Percentiles rank a stretch among this genome's conserved stretches.
Conservation (phyloP, 2,113 vertebrate species). For the Orientallactaga bullata region DNA sequence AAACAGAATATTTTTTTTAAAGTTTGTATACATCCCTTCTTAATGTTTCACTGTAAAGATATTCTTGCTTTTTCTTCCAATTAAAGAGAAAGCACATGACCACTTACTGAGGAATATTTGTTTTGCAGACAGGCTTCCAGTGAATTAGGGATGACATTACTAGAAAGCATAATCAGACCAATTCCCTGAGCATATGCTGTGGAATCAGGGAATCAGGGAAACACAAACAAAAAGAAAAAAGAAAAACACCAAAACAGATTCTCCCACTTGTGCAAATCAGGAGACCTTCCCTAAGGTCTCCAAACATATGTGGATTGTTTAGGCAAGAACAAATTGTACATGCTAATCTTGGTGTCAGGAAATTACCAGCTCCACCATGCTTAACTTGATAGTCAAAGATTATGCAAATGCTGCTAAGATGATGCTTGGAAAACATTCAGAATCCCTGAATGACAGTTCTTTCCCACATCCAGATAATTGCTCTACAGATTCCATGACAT, state of each 20-base stretch:
- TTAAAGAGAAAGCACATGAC: slow-evolving; percentile 1
- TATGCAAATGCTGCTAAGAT: neutral
- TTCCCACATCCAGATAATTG: neutral
- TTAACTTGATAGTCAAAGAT: neutral
- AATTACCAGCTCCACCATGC: neutral
- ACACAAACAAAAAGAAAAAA: neutral
- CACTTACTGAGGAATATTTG: neutral
- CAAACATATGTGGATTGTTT: neutral
- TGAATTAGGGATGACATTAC: neutral
- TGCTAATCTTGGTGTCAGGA: neutral
- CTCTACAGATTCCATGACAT: slow-evolving; percentile 9
- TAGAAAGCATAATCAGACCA: neutral
- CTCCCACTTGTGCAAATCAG: neutral
- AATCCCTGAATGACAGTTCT: neutral
- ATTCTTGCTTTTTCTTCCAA: neutral
- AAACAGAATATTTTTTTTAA: no score
- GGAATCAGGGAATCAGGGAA: neutral
- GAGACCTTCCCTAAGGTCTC: neutral
- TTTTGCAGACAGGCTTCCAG: neutral
- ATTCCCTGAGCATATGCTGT: neutral
- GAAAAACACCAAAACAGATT: neutral
- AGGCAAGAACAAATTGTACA: neutral
- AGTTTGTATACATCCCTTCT: neutral
- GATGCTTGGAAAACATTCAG: neutral
- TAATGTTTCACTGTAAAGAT: neutral